These are phyloP conservation scores for Drosophila tsacasi DNA, from an alignment of 1,140 invertebrate genomes.

Conservation along the genomic window DNA sequence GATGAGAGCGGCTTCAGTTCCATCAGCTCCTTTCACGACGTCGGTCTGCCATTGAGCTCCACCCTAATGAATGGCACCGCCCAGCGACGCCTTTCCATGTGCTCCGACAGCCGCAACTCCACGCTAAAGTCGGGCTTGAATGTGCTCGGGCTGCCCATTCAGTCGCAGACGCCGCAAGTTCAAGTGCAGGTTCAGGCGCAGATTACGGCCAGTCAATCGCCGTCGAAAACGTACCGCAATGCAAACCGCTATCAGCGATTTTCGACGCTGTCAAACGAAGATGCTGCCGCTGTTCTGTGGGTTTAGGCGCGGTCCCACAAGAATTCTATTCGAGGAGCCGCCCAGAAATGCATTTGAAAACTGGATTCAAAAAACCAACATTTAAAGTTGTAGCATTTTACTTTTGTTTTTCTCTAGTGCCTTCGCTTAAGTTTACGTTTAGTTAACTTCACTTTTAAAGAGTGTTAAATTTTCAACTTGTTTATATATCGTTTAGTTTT, in stretches of 20 bases:
- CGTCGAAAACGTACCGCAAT: conserved; percentile 75
- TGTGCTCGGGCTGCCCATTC: conserved; percentile 66
- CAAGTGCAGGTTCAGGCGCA: conserved; percentile 45
- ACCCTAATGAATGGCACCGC: conserved; percentile 70
- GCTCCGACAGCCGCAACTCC: conserved; percentile 74
- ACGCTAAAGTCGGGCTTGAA: conserved; percentile 73
- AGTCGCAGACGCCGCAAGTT: conserved; percentile 13
- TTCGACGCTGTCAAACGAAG: conserved; percentile 82
- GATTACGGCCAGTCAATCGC: conserved; percentile 39
- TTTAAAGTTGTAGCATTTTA: conserved; percentile 20
- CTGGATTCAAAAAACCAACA: not conserved
- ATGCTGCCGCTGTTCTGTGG: conserved; percentile 79
- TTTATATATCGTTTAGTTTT: conserved; percentile 31
- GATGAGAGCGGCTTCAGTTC: conserved; percentile 94
- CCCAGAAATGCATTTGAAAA: conserved; percentile 11
- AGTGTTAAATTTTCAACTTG: conserved; percentile 4
- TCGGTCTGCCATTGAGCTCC: conserved; percentile 87
- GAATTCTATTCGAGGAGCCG: not conserved
- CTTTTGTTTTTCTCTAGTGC: conserved; percentile 49
- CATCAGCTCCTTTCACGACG: conserved; percentile 92
- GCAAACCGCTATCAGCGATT: conserved; percentile 80
- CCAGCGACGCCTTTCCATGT: conserved; percentile 53
- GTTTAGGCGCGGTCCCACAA: conserved; percentile 41
- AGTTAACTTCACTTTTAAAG: conserved; percentile 17
- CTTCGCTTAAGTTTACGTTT: conserved; percentile 34